Evolutionary conservation across 1,140 invertebrate species (phyloP).

Genomic region (Parapsyche elsis): DNA sequence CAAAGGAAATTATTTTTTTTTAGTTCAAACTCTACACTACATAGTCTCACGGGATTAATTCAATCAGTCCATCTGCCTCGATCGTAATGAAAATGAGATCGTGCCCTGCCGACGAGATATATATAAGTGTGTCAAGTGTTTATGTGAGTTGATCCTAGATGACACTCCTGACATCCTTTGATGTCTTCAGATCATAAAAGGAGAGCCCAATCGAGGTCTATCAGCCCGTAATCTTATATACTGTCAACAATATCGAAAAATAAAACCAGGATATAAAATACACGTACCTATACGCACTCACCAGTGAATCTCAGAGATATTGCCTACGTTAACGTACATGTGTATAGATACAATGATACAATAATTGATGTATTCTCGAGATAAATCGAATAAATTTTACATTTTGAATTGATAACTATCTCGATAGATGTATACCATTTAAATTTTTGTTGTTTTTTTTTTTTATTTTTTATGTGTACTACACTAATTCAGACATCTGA

Average conservation of each 20-base stretch:
- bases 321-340: neutral
- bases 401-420: no score
- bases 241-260: neutral
- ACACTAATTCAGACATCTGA: neutral
- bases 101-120: no score
- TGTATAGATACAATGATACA: no score
- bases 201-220: no score
- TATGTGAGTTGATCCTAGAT: neutral
- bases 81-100: slow-evolving; percentile 15
- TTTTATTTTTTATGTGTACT: no score
- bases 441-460: no score
- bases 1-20: neutral
- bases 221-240: neutral
- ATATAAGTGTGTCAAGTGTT: neutral
- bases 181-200: no score
- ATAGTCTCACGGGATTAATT: slow-evolving; percentile 7
- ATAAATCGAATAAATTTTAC: no score
- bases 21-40: neutral
- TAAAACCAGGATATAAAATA: neutral
- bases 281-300: neutral
- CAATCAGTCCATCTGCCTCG: neutral
- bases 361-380: no score
- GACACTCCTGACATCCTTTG: neutral
- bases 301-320: neutral
- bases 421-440: no score